Evolutionary conservation across 1,140 invertebrate genomes (phyloP), one percentile per base, ranked within the genome.

Genomic region (Plodia interpunctella): DNA sequence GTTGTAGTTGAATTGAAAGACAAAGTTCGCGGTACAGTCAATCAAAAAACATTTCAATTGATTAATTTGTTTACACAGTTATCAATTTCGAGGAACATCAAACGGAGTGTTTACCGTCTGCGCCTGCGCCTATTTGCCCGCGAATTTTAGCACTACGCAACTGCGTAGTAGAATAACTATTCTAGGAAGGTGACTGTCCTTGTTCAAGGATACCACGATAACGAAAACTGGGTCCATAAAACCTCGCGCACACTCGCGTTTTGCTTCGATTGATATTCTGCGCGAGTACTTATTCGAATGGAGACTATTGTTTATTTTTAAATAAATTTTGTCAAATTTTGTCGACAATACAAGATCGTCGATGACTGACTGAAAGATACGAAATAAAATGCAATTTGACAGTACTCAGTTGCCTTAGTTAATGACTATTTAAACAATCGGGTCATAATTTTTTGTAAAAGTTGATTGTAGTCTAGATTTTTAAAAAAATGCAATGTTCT

Each of bases 151-250:
- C n/a, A 44, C 38, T 44, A 44, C 38, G 38, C 38, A 44, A n/a
- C 15, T 44, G 10, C 32, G 32, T n/a, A n/a, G n/a, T n/a, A n/a
- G n/a, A n/a, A n/a, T n/a, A n/a, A n/a, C n/a, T n/a, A n/a, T 10
- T 35, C 32, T 17, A 44, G 5, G 10, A 44, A 44, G 38, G 38
- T 44, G 13, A 44, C 5, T 15, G 38, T 44, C 38, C 38, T 44
- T 17, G 13, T 44, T 44, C 38, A 44, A 44, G 38, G 38, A 44
- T 44, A 44, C 1, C 15, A 15, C 15, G 13, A 15, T 44, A 44
- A 44, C 38, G 15, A 44, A 44, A 44, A 44, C 38, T 44, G 38
- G 38, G 38, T 44, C 38, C 38, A 44, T 44, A 44, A 44, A 44
- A 44, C 38, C n/a, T 15, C 38, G 38, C n/a, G 38, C 38, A 44